Base-by-base conservation (phyloP, 2,113 vertebrate genomes). In the Trinectes maculatus region DNA sequence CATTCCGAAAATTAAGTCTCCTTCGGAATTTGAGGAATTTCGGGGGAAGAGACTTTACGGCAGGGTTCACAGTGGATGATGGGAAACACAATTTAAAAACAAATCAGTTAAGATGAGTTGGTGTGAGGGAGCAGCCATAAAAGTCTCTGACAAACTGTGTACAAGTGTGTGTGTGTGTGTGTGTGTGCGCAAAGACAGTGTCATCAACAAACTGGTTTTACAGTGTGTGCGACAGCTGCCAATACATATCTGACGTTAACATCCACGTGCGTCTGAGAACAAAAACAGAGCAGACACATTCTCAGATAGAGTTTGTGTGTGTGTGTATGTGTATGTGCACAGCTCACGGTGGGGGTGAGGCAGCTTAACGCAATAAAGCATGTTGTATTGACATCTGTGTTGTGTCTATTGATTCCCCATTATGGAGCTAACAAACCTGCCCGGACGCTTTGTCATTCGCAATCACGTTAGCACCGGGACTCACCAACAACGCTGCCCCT, bases 331-430 rank as follows among this genome's bases (percentile, higher is more conserved):
- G 77, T 65, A 82, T 43, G 61, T 43, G 43, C 53, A 25, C 51
- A 71, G 84, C 74, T 60, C 74, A 60, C 63, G 43, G 85, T 89
- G 80, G 77, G 84, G 79, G 86, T 82, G 82, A 89, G 83, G 84
- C 87, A 49, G 90, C 90, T 93, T 93, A 93, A 93, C 90, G 87
- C 90, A 93, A 93, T 93, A 92, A 93, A 92, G 88, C 91, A 91
- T 93, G 91, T 92, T 90, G 91, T 93, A 93, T 93, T 93, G 92
- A 93, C 91, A 92, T 92, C 91, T 92, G 91, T 92, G 91, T 92
- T 93, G 91, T 93, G 91, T 92, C 89, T 91, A 93, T 93, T 92
- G 91, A 93, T 93, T 93, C 91, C 89, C 91, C 89, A 93, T 93
- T 93, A 93, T 89, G 91, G 89, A 90, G 84, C 91, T 93, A 93